These are phyloP conservation scores for Neodiprion lecontei DNA, from an alignment of 1,140 invertebrate genomes.

Conservation along the genomic window DNA sequence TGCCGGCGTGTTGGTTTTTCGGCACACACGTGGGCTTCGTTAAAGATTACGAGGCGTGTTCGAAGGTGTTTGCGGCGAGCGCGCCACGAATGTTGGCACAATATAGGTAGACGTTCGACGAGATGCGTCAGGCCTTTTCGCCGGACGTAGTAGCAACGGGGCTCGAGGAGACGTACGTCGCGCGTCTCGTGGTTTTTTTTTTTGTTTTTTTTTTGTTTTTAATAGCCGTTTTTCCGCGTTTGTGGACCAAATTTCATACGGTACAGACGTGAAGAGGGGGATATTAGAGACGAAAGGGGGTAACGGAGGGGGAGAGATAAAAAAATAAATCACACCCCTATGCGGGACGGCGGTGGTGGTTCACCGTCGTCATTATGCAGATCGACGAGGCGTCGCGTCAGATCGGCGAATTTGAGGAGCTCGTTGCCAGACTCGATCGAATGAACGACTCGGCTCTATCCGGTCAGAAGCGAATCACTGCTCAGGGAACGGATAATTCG, in stretches of 20 bases:
- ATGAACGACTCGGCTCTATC: constrained; percentile 43
- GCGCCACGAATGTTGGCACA: background rate
- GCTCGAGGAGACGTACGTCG: background rate
- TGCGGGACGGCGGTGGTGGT: background rate
- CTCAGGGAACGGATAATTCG: background rate
- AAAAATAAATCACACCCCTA: background rate
- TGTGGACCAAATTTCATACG: too few species aligned
- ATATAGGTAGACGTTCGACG: background rate
- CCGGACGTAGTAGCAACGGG: constrained; percentile 1
- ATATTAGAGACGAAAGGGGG: too few species aligned
- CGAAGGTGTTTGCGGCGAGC: background rate
- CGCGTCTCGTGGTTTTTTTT: background rate
- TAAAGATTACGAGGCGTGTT: background rate
- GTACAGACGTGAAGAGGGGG: too few species aligned
- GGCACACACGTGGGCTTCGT: constrained; percentile 1
- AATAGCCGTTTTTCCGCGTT: too few species aligned
- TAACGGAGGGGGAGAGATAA: too few species aligned
- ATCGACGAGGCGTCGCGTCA: constrained; percentile 45
- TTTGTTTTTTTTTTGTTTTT: background rate
- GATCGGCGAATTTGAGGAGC: constrained; percentile 56
- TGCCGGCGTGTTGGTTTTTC: background rate
- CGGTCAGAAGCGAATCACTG: too few species aligned
- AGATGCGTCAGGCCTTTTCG: background rate
- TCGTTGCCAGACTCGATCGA: constrained; percentile 52
- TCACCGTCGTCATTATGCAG: constrained; percentile 33